phyloP scores from a whole-genome alignment of 2,113 vertebrate species.

The Pelodiscus sinensis region DNA sequence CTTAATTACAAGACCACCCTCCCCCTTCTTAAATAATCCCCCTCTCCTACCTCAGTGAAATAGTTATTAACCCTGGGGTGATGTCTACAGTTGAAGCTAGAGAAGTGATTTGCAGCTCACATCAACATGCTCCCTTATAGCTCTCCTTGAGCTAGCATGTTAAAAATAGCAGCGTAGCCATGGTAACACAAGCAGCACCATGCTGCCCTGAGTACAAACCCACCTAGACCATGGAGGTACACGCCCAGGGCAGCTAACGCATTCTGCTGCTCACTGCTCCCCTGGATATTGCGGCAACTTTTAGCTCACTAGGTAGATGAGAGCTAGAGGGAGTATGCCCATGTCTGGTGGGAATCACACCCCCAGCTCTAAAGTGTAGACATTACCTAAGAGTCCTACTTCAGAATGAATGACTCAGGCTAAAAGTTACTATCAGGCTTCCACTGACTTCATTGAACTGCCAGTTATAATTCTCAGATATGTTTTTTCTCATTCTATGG shows the following conservation, averaged over 20 bases:
- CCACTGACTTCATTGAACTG: background rate
- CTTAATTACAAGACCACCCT: background rate
- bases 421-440: too few species aligned
- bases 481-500: background rate
- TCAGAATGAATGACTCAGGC: too few species aligned
- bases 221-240: background rate
- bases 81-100: background rate
- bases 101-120: background rate
- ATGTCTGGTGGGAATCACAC: background rate
- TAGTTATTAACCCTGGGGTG: background rate
- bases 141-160: background rate
- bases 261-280: background rate
- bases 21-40: background rate
- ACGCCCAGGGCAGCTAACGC: background rate
- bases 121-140: background rate
- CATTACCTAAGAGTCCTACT: background rate
- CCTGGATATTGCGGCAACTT: background rate
- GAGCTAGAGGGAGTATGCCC: background rate
- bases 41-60: background rate
- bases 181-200: background rate
- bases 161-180: background rate
- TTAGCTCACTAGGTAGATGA: background rate
- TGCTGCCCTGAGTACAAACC: background rate
- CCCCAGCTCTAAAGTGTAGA: background rate
- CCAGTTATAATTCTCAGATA: too few species aligned